A percentile compares a stretch with the other conserved stretches of the same genome.
phyloP scores from a whole-genome alignment of 2,797 vertebrate genomes.

The Hoplostethus atlanticus region DNA sequence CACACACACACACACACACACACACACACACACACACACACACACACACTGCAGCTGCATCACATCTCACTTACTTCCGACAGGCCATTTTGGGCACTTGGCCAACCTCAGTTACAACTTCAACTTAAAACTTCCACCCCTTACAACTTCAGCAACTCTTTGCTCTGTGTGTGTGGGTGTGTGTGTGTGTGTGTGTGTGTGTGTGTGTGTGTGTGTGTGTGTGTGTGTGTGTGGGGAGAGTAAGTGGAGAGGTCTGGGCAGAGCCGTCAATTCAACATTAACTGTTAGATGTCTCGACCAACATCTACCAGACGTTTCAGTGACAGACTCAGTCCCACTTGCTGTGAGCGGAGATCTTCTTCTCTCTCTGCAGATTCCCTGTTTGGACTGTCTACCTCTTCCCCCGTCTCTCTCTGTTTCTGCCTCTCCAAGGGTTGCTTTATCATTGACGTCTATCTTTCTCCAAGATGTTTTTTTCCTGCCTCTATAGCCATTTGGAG shows the following conservation, averaged over 20 bases:
- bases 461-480: not conserved
- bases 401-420: not conserved
- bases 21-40: conserved; percentile 29
- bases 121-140: conserved; percentile 15
- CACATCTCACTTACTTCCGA: conserved; percentile 68
- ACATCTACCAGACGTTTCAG: not conserved
- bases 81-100: conserved; percentile 52
- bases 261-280: conserved; percentile 10
- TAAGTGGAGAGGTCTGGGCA: not conserved
- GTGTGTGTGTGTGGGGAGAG: conserved; percentile 3
- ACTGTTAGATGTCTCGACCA: not conserved
- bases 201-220: conserved; percentile 12
- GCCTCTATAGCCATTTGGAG: not conserved
- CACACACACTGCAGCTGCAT: conserved; percentile 63
- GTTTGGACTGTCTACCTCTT: not conserved
- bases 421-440: not conserved
- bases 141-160: conserved; percentile 27
- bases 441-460: conserved; percentile 25
- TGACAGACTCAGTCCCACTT: not conserved
- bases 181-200: conserved; percentile 19
- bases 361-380: not conserved
- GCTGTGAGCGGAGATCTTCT: not conserved
- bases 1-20: no score
- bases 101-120: conserved; percentile 52
- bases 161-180: conserved; percentile 1